Evolutionary conservation across 2,797 vertebrate species (phyloP).

Genomic region (Coregonus suidteri): DNA sequence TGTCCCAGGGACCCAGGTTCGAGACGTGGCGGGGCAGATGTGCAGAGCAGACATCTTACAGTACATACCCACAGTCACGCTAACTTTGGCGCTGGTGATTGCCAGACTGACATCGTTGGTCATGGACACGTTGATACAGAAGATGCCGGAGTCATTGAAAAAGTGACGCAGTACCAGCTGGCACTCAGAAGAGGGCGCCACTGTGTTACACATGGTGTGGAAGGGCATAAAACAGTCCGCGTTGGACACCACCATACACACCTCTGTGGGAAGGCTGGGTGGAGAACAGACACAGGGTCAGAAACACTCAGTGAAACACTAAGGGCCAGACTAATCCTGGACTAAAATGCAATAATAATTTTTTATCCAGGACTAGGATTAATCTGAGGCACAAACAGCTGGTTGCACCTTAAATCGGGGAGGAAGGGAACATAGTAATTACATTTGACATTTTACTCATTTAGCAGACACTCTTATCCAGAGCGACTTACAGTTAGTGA

Average conservation of each 20-base stretch:
- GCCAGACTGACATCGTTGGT: slow-evolving; percentile 85
- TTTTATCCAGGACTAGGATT: not conserved
- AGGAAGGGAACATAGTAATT: too few species aligned
- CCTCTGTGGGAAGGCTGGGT: slow-evolving; percentile 84
- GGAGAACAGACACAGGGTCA: not conserved
- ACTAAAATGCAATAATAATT: not conserved
- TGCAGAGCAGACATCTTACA: not conserved
- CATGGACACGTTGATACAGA: slow-evolving; percentile 91
- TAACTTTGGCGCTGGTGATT: slow-evolving; percentile 81
- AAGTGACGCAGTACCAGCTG: slow-evolving; percentile 84
- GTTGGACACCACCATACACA: slow-evolving; percentile 87
- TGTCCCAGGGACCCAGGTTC: not conserved
- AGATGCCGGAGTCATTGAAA: slow-evolving; percentile 85
- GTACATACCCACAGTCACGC: slow-evolving; percentile 74
- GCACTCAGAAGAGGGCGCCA: slow-evolving; percentile 80
- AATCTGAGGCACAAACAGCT: not conserved
- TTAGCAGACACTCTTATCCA: too few species aligned
- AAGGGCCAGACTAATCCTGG: not conserved
- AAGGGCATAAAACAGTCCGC: slow-evolving; percentile 80
- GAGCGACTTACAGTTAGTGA: too few species aligned
- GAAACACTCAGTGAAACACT: not conserved
- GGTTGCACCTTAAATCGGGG: too few species aligned
- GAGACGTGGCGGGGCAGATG: not conserved
- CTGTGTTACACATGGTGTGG: slow-evolving; percentile 77
- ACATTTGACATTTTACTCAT: too few species aligned